Evolutionary conservation across 2,888 invertebrate genomes (phyloP), one percentile per base, ranked within the genome.

Genomic region (Athetis lepigone): DNA sequence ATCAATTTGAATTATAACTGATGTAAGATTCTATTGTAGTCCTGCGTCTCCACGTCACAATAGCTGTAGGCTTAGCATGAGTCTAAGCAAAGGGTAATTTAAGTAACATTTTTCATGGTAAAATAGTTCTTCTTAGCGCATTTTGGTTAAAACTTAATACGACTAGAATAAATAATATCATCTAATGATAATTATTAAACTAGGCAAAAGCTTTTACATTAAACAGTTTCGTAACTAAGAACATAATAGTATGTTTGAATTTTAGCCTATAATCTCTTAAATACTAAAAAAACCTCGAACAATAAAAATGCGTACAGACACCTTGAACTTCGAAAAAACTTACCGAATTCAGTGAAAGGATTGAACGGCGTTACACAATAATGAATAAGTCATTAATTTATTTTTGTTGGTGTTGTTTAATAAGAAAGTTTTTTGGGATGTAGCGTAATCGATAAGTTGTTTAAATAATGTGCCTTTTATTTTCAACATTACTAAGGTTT

Each of bases 271-370:
- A n/a, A 55, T 23, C 13, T 23, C 8, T 29, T 43, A 18, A n/a
- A n/a, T 4, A 56, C 13, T 27, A 52, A 37, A 27, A 18, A 46
- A 49, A 19, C 18, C 7, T 2, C 8, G 39, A 63, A 46, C 52
- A 57, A 65, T 54, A 52, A 63, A 27, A 64, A 7, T 47, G 47
- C 45, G 18, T 27, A 9, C 1, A 45, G n/a, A n/a, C n/a, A 57
- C 81, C 81, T 68, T 79, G 79, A 79, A 72, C 79, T 75, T 79
- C 72, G 70, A 37, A 51, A 33, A 2, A 50, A 23, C 50, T 54
- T 40, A 50, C 27, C 13, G n/a, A 60, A 56, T 60, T 37, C 18
- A 68, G 79, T 75, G 79, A 79, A 81, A 75, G 75, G 79, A 18
- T 62, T 58, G 71, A 51, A 64, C 43, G 40, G 39, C 21, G 42